Evolutionary conservation across 2,888 invertebrate species (phyloP), one percentile per base, ranked within the genome.

Genomic region (Cryptocephalus primarius): DNA sequence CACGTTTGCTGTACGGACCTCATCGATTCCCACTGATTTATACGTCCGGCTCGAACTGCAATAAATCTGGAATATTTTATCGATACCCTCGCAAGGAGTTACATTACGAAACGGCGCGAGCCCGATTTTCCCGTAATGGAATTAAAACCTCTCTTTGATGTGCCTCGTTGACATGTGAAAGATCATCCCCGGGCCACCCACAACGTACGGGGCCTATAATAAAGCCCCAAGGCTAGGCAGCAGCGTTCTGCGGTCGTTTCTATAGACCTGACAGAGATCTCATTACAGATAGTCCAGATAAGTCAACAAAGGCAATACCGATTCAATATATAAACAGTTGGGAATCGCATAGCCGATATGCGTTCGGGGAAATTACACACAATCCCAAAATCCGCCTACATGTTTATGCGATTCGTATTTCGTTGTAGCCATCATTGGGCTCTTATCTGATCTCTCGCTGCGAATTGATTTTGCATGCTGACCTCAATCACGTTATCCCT

Each of bases 241-340:
- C 48, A 48, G 47, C 44, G 43, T 48, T 52, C 50, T 49, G 50
- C 48, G 50, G 52, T 50, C 48, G 47, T 46, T 51, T 51, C 49
- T 48, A 53, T 50, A 51, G 48, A 55, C 52, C 63, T 62, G 63
- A 60, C 65, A 66, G 61, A 69, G 70, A 70, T 70, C 69, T 70
- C 70, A 70, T 70, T 70, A 70, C 68, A 68, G 69, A 69, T 70
- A 70, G 66, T 61, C 58, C 57, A 61, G 69, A 70, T 70, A 70
- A 69, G 66, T 68, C 60, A 65, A 66, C 68, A 70, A 70, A 69
- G 67, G 66, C 67, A 66, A 69, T 68, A 67, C 66, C 66, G 66
- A 67, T 68, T 68, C 68, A 65, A 69, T 68, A 69, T 68, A 68
- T 65, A 68, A 65, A 65, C 63, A 22, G 22, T 22, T 60, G 65